Evolutionary conservation across 2,113 vertebrate genomes (phyloP), one percentile per base, ranked within the genome.

Genomic region (Acanthochromis polyacanthus): DNA sequence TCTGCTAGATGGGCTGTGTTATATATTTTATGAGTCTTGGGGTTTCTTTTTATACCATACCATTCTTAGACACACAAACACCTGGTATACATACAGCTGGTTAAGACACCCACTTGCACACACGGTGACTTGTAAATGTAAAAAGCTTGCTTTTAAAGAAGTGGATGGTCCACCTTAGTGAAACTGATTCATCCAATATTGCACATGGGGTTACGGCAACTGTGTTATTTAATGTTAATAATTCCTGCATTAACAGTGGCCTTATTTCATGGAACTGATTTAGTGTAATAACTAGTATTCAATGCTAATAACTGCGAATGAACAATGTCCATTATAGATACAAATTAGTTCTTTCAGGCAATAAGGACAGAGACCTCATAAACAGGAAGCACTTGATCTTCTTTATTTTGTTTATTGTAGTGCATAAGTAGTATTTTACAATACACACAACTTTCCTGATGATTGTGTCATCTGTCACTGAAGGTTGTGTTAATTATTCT

Each of bases 31-130:
- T 92, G 81, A 89, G 85, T 83, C 73, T 74, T 74, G 86, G 79
- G 81, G 84, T 84, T 88, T 90, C 83, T 83, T 93, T 90, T 92
- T 92, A 88, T 87, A 88, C 78, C 87, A 78, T 85, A 77, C 69
- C 79, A 59, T 80, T 82, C 53, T 84, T 25, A 78, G 75, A 85
- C 87, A 90, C 86, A 78, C 86, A 84, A 71, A 88, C 78, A 87
- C 82, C 72, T 85, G 87, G 81, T 81, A 83, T 79, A 80, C 75
- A 75, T 85, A 92, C 92, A 94, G 93, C 93, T 95, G 94, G 60
- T 85, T 80, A 88, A 69, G 82, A 77, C 58, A 75, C 61, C 53
- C 75, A 69, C 88, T 83, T 60, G 36, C 79, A 87, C 10, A 58
- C 67, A 78, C 20, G 25, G 58, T 62, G 25, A 68, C 87, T 79